Base-by-base conservation (phyloP, 2,797 vertebrate genomes). In the Apodemus agrarius region DNA sequence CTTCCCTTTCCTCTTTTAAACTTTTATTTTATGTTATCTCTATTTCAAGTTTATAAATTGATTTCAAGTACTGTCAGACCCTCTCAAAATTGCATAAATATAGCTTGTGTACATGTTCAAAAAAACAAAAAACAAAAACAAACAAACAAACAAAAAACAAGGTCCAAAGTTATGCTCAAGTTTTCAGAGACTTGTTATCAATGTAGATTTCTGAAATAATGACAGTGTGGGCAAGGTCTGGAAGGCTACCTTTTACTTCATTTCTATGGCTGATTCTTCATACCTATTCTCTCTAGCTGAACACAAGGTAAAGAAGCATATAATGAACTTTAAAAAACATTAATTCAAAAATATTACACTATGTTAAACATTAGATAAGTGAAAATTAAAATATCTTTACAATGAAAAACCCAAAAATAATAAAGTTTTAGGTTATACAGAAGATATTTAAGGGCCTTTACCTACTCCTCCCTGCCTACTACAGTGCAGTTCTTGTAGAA, bases 61-160 rank as follows among this genome's bases (percentile, higher is more conserved):
- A 75, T 40, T 65, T 84, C 82, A 94, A 84, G 29, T 21, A 87
- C 12, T 54, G 65, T n/a, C 6, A 24, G 37, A 82, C 31, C 4
- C 40, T 96, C 92, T 89, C 86, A 93, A 93, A 96, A 85, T 78
- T 85, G 59, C 52, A 90, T 61, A 43, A 7, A 94, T 22, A 95
- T 84, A 89, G 82, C 67, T 79, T 79, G 52, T 54, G 49, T 61
- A 49, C 4, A 69, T 34, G 31, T 89, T 69, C 21, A 69, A 69
- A 69, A 67, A 34, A 34, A 67, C 6, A 69, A 69, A 69, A 49
- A 49, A 49, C 6, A 49, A 49, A 29, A 63, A 65, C 37, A 90
- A 49, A 49, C 49, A 52, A 52, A 52, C n/a, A n/a, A n/a, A n/a
- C n/a, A 52, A 52, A 52, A 52, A 52, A 13, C 11, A 89, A 96